phyloP scores from a whole-genome alignment of 64 coral and sea anemone genomes.

The Dendrophyllia cribrosa region DNA sequence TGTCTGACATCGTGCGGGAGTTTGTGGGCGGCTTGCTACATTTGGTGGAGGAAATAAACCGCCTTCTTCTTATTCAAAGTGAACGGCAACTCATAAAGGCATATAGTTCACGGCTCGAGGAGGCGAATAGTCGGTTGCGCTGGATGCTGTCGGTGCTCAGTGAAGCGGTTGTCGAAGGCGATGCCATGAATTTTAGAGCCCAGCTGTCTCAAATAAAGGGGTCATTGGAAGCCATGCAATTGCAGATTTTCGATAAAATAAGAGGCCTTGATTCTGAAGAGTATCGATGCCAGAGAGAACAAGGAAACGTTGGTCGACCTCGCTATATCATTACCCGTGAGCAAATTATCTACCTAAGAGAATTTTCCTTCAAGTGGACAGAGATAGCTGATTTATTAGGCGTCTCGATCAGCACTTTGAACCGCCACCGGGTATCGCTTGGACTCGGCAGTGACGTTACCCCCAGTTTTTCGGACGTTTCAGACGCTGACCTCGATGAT shows the following conservation, averaged over 20 bases:
- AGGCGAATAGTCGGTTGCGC: not conserved
- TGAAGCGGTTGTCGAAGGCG: not conserved
- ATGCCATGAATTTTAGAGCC: not conserved
- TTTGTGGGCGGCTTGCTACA: not conserved
- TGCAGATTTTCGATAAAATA: not conserved
- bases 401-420: conserved; percentile 60
- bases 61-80: not conserved
- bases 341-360: not conserved
- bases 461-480: conserved; percentile 56
- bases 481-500: conserved; percentile 46
- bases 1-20: not conserved
- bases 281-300: not conserved
- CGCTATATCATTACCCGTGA: not conserved
- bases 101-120: not conserved
- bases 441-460: conserved; percentile 35
- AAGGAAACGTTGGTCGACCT: not conserved
- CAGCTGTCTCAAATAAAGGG: not conserved
- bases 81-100: not conserved
- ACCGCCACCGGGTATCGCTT: conserved; percentile 30
- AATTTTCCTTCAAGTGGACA: conserved; percentile 42
- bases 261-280: not conserved
- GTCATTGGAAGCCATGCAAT: not conserved
- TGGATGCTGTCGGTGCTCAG: not conserved
- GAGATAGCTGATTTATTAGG: conserved; percentile 42
- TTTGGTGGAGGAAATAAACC: not conserved